Conservation (phyloP, 2,113 vertebrate species). For the Phalacrocorax aristotelis region DNA sequence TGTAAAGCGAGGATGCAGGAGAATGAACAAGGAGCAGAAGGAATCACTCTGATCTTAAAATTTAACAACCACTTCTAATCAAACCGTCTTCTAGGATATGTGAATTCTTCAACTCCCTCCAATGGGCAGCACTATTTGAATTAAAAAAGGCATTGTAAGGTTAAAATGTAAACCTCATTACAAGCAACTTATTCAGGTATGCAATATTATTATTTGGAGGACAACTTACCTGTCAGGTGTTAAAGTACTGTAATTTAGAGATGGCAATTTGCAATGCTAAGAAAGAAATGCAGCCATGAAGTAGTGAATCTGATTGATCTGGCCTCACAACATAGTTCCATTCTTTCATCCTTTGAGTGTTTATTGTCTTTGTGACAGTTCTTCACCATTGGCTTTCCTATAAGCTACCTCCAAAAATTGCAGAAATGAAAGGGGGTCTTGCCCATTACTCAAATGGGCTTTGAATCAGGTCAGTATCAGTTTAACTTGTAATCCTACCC, state of each 20-base stretch:
- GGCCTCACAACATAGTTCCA: not conserved
- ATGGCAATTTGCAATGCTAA: not conserved
- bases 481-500: not conserved
- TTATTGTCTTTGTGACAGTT: not conserved
- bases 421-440: not conserved
- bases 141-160: slow-evolving; percentile 2
- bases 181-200: slow-evolving; percentile 19
- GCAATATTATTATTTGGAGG: not conserved
- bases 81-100: slow-evolving; percentile 50
- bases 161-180: slow-evolving; percentile 44
- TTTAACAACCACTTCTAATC: slow-evolving; percentile 77
- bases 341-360: not conserved
- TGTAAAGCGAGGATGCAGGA: slow-evolving; percentile 65
- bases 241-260: not conserved
- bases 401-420: not conserved
- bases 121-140: slow-evolving; percentile 54
- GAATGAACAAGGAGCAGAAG: slow-evolving; percentile 48
- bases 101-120: slow-evolving; percentile 43
- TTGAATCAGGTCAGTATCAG: not conserved
- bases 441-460: not conserved
- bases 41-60: slow-evolving; percentile 76
- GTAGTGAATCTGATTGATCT: not conserved
- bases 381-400: not conserved
- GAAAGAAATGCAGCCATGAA: not conserved
- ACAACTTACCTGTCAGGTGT: not conserved